Conservation (phyloP, 1,140 invertebrate species). For the Carposina sasakii region DNA sequence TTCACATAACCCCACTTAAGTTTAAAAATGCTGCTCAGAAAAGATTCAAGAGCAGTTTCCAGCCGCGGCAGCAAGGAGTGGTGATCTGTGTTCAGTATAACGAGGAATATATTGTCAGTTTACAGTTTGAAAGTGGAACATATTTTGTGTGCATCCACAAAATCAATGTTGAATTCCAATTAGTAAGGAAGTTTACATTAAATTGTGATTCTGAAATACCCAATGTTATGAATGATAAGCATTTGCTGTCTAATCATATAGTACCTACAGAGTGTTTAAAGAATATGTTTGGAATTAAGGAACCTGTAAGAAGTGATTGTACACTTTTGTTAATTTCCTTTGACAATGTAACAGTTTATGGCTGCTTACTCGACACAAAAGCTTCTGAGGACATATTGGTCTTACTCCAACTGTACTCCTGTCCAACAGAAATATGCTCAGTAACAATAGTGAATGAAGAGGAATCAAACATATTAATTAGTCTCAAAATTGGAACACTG, state of each 20-base stretch:
- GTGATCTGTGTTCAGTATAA: slow-evolving; percentile 16
- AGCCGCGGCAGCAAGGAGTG: slow-evolving; percentile 26
- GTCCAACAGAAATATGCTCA: slow-evolving; percentile 40
- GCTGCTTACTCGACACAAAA: slow-evolving; percentile 29
- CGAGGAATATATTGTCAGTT: slow-evolving; percentile 24
- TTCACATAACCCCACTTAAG: slow-evolving; percentile 38
- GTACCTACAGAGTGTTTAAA: slow-evolving; percentile 24
- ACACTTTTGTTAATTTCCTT: slow-evolving; percentile 37
- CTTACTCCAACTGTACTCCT: slow-evolving; percentile 36
- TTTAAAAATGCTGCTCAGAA: slow-evolving; percentile 41
- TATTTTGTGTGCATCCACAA: slow-evolving; percentile 33
- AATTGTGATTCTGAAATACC: too few species aligned
- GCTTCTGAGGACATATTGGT: slow-evolving; percentile 11
- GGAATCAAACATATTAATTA: slow-evolving; percentile 30
- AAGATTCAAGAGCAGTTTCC: slow-evolving; percentile 32
- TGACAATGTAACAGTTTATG: slow-evolving; percentile 40
- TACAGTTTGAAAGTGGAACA: slow-evolving; percentile 29
- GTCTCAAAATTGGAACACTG: slow-evolving; percentile 41
- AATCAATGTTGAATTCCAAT: slow-evolving; percentile 29
- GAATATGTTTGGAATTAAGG: slow-evolving; percentile 22
- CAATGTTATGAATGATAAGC: too few species aligned
- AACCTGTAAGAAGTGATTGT: slow-evolving; percentile 15
- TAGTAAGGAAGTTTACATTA: slow-evolving; percentile 22
- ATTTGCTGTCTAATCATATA: too few species aligned
- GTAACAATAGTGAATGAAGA: slow-evolving; percentile 27